Evolutionary conservation across 2,797 vertebrate genomes (phyloP), one percentile per base, ranked within the genome.

Genomic region (Diplodus sargus): DNA sequence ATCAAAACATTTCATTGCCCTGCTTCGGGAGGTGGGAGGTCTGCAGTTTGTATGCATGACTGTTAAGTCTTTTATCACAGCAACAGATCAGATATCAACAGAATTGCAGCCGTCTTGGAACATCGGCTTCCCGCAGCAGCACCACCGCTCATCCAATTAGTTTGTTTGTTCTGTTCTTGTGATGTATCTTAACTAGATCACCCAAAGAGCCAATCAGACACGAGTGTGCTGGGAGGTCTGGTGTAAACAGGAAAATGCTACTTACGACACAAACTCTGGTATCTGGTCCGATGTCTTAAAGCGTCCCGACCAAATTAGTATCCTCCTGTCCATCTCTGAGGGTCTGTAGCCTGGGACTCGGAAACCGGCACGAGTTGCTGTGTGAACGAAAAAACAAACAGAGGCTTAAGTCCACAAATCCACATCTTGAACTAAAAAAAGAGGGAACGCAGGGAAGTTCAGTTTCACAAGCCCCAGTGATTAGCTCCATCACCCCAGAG

Each of bases 191-290:
- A 78, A 86, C 23, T 63, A 42, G 75, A 81, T 69, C 48, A 66
- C 5, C 13, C 52, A 61, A 47, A 47, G 8, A 61, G 25, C 70
- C 74, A 81, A 82, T 88, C 47, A 16, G 68, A 85, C 6, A 49
- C 2, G 5, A 30, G 64, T 43, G 74, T 56, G 23, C 69, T 48
- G 63, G 79, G 70, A 78, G 87, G 74, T 88, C 87, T 90, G 81
- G 52, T 30, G 25, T 89, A 94, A 92, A 94, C 90, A 94, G 92
- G 91, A 94, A 91, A 69, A 69, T 30, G 25, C 47, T 83, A 97
- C 98, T 98, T 95, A 99, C 97, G 97, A 96, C 79, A 99, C 85
- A 4, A 91, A 79, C 58, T 97, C 95, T 81, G 98, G 98, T 81
- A 99, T 98, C 75, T 99, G 96, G 18, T 98, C 97, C 49, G 53